Evolutionary conservation across 2,888 invertebrate species (phyloP).

Genomic region (Hydriomena furcata): DNA sequence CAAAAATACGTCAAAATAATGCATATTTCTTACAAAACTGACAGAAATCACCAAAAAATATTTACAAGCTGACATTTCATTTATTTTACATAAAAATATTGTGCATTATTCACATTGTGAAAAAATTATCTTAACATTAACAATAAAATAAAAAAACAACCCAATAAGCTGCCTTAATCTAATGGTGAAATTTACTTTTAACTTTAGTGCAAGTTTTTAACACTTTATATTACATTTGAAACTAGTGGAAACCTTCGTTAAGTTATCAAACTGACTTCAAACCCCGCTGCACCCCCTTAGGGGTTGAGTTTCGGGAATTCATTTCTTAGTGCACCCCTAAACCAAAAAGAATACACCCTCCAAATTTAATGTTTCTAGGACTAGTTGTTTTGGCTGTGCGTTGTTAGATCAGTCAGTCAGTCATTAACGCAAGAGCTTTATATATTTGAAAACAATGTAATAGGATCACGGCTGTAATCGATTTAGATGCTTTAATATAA

Average conservation of each 20-base stretch:
- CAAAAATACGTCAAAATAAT: slow-evolving; percentile 41
- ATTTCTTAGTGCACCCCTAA: too few species aligned
- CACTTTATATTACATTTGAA: slow-evolving; percentile 37
- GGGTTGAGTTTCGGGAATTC: too few species aligned
- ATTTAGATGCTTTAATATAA: too few species aligned
- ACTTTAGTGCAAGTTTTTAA: slow-evolving; percentile 58
- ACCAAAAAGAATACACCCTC: too few species aligned
- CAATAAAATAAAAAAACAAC: slow-evolving; percentile 46
- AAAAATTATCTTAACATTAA: slow-evolving; percentile 47
- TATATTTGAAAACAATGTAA: too few species aligned
- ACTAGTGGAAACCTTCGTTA: slow-evolving; percentile 23
- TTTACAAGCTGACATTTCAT: slow-evolving; percentile 61
- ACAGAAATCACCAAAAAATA: slow-evolving; percentile 43
- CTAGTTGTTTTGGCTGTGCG: too few species aligned
- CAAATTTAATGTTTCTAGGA: too few species aligned
- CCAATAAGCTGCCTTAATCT: slow-evolving; percentile 50
- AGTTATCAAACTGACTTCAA: too few species aligned
- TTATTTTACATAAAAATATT: slow-evolving; percentile 68
- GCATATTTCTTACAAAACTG: slow-evolving; percentile 35
- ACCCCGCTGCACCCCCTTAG: too few species aligned
- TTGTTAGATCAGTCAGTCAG: too few species aligned
- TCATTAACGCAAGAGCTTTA: too few species aligned
- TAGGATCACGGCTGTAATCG: too few species aligned
- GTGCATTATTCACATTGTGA: slow-evolving; percentile 76
- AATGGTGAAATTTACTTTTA: slow-evolving; percentile 62